Base-by-base conservation (phyloP, 2,797 vertebrate genomes). In the Gymnoscopelus microlampas region DNA sequence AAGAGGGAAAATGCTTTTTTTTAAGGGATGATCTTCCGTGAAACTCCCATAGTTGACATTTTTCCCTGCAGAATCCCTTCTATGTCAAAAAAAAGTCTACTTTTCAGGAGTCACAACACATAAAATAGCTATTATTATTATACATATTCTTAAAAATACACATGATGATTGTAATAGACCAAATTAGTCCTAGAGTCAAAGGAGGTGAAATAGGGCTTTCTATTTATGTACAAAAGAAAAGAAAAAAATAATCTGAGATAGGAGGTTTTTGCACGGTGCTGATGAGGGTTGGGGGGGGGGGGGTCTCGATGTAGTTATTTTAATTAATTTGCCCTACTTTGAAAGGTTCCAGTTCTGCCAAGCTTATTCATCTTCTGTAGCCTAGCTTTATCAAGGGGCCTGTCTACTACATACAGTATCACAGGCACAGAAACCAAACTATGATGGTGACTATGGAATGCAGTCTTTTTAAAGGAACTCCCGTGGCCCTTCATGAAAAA, bases 401-500 rank as follows among this genome's bases (percentile, higher is more conserved):
- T 57, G 66, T 82, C 70, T 4, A 11, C 81, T 73, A 78, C 81
- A 75, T 44, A 44, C 39, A 9, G 39, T 72, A 89, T 85, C 82
- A 82, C 82, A 86, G 70, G 66, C 81, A 53, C 69, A 76, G 76
- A 82, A 78, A 77, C 78, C 73, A 56, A 87, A 88, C 62, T 82
- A 68, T 79, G 82, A 84, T 81, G 79, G 77, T 4, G 68, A 76
- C 76, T 83, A 81, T 44, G 39, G 77, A 88, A 77, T 13, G 5
- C 13, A 51, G 81, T 79, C 71, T 81, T 39, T 84, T 87, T 84
- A 85, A 87, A 87, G 83, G 69, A 84, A 80, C 83, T 87, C 82
- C 79, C 80, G 63, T 85, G 85, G 73, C 73, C 85, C 82, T 87
- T 85, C 86, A 93, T 93, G 88, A 93, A 94, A 94, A 91, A 93